phyloP scores from a whole-genome alignment of 2,113 vertebrate species.

The Proteles cristata region DNA sequence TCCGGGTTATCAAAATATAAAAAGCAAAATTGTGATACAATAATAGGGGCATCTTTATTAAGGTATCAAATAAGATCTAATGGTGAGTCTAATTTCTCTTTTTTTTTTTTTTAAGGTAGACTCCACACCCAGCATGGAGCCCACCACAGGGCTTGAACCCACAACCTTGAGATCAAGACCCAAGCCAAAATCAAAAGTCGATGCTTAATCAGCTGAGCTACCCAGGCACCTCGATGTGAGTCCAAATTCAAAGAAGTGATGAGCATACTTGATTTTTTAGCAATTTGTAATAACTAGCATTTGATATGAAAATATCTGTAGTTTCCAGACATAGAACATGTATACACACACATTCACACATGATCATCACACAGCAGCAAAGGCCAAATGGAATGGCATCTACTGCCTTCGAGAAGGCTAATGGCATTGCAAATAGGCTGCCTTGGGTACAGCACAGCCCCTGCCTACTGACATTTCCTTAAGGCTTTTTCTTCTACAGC shows the following conservation, averaged over 20 bases:
- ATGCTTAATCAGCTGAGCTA: too few relatives aligned
- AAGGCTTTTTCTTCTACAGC: background rate
- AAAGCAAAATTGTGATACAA: background rate
- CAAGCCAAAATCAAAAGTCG: too few relatives aligned
- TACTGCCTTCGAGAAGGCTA: background rate
- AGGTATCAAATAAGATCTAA: background rate
- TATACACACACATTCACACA: background rate
- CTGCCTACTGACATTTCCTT: background rate
- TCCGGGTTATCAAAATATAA: background rate
- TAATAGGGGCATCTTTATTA: background rate
- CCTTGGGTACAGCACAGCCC: background rate
- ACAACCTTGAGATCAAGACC: too few relatives aligned
- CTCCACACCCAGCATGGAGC: too few relatives aligned
- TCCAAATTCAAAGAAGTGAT: background rate
- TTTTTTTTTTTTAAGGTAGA: too few relatives aligned
- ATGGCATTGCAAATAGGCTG: background rate
- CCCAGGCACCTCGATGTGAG: too few relatives aligned
- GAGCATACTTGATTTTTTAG: background rate
- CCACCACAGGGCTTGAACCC: too few relatives aligned
- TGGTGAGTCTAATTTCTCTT: background rate
- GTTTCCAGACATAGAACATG: background rate
- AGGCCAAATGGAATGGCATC: background rate
- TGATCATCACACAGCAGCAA: too few relatives aligned
- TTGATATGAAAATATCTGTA: background rate
- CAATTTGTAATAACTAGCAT: background rate